Conservation (phyloP, 2,888 invertebrate genomes). For the Plebejus argus region DNA sequence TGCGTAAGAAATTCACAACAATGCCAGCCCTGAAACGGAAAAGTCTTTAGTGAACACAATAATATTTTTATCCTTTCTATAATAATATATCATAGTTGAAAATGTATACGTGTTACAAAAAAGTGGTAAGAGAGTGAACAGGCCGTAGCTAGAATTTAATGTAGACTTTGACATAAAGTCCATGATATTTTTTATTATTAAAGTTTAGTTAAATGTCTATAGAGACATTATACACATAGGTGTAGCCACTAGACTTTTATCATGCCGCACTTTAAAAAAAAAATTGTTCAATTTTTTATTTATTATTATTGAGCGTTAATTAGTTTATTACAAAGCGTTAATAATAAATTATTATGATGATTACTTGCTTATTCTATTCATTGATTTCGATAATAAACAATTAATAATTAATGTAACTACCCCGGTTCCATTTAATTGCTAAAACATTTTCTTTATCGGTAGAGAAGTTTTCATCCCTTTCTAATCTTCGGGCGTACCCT, state of each 20-base stretch:
- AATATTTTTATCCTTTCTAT: neutral
- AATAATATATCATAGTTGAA: neutral
- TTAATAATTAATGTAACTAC: slow-evolving; percentile 49
- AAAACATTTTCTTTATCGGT: slow-evolving; percentile 67
- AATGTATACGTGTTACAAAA: no score
- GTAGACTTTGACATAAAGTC: no score
- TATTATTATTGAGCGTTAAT: no score
- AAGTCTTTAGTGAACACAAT: neutral
- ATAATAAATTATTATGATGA: neutral
- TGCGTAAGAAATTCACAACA: slow-evolving; percentile 5
- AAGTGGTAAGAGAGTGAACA: no score
- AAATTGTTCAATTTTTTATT: no score
- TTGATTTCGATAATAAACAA: slow-evolving; percentile 39
- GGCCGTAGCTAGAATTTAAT: no score
- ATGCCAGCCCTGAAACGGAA: neutral
- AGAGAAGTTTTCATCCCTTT: slow-evolving; percentile 67
- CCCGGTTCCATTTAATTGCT: slow-evolving; percentile 75
- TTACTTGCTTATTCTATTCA: neutral
- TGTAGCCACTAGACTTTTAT: no score
- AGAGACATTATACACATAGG: no score
- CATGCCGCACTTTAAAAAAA: no score
- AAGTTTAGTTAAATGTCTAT: no score
- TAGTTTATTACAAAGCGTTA: no score
- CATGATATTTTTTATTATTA: no score
- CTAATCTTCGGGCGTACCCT: slow-evolving; percentile 63